These are phyloP conservation scores for Papilio elwesi DNA, from an alignment of 2,888 invertebrate species.

Conservation along the genomic window DNA sequence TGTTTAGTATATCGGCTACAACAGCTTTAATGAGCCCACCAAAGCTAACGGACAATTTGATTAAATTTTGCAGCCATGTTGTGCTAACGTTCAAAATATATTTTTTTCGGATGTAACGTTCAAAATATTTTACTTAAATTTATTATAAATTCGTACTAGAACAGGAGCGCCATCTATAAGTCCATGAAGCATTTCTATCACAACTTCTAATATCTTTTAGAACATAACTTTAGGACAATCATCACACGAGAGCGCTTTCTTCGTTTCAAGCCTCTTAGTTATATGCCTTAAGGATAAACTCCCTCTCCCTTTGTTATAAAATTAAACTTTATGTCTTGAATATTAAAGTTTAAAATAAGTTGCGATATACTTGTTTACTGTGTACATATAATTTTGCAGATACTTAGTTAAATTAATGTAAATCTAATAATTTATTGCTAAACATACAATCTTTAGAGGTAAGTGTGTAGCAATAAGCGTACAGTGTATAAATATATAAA, in stretches of 20 bases:
- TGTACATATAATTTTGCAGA: slow-evolving; percentile 38
- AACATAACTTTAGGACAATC: not conserved
- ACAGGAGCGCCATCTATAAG: not conserved
- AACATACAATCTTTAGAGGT: slow-evolving; percentile 1
- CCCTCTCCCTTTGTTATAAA: not conserved
- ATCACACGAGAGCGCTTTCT: not conserved
- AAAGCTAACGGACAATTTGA: not conserved
- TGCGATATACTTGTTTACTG: slow-evolving; percentile 31
- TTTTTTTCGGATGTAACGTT: not conserved
- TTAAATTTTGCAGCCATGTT: not conserved
- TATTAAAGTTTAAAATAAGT: slow-evolving; percentile 8
- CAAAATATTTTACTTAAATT: not conserved
- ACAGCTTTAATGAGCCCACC: not conserved
- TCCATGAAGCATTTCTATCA: not conserved
- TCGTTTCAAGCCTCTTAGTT: not conserved
- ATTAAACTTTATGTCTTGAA: not conserved
- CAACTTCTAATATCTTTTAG: not conserved
- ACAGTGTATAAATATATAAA: slow-evolving; percentile 4
- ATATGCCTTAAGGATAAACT: not conserved
- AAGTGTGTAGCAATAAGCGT: slow-evolving; percentile 16
- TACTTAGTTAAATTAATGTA: slow-evolving; percentile 23
- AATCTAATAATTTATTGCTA: slow-evolving; percentile 19
- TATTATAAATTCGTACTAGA: not conserved
- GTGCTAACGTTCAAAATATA: not conserved
- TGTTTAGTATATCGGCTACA: not conserved